Conservation (phyloP, 2,797 vertebrate genomes). For the Rousettus madagascariensis region DNA sequence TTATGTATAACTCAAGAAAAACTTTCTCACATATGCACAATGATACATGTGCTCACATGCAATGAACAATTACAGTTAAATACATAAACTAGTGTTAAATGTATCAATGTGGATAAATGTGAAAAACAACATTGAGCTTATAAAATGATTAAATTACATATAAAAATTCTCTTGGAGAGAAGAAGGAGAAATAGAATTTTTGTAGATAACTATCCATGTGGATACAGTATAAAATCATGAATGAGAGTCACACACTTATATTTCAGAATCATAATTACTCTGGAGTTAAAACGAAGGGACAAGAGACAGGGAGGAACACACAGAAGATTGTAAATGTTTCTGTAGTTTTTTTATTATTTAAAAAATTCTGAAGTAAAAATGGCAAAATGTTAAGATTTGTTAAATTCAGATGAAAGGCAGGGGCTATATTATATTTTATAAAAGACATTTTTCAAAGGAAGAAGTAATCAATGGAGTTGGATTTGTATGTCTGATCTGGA, state of each 20-base stretch:
- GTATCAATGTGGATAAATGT: too few species aligned
- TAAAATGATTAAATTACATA: neutral
- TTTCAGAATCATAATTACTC: neutral
- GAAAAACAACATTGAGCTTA: neutral
- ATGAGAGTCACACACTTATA: neutral
- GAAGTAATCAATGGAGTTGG: neutral
- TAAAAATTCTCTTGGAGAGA: neutral
- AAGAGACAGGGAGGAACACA: neutral
- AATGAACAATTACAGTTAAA: slow-evolving; percentile 11
- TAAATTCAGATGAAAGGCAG: neutral
- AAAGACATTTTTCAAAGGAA: neutral
- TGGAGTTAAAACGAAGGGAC: neutral
- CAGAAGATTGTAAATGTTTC: neutral
- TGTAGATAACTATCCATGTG: neutral
- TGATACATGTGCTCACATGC: neutral
- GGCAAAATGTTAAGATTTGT: neutral
- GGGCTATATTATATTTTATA: neutral
- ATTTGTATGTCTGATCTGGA: neutral
- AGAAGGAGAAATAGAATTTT: neutral
- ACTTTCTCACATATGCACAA: neutral
- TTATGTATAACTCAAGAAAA: neutral
- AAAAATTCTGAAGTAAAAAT: neutral
- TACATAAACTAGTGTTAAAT: neutral
- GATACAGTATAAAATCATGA: neutral
- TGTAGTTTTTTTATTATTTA: neutral